Conservation (phyloP, 1,140 invertebrate species). For the Eriocheir sinensis region DNA sequence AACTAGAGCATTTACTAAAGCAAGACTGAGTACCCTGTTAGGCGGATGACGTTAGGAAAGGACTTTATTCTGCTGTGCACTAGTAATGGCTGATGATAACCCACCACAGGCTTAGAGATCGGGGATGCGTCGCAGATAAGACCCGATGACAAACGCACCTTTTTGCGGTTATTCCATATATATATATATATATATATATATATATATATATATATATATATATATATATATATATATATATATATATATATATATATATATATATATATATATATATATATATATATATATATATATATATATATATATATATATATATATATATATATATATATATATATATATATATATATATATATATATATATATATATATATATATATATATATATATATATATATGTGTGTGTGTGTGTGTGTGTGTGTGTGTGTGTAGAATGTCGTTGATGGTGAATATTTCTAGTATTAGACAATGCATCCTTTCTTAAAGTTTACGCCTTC, state of each 20-base stretch:
- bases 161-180: conserved; percentile 15
- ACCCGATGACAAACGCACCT: too few species aligned
- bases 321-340: conserved; percentile 28
- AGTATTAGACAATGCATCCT: too few species aligned
- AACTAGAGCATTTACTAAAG: too few species aligned
- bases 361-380: conserved; percentile 45
- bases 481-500: too few species aligned
- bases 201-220: conserved; percentile 40
- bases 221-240: conserved; percentile 41
- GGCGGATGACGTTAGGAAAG: too few species aligned
- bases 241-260: conserved; percentile 64
- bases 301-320: conserved; percentile 7
- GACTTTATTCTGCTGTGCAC: too few species aligned
- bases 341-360: conserved; percentile 47
- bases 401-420: not conserved
- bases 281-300: conserved; percentile 66
- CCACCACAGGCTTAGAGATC: too few species aligned
- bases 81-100: too few species aligned
- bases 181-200: conserved; percentile 57
- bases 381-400: conserved; percentile 45
- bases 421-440: not conserved
- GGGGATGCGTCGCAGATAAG: too few species aligned
- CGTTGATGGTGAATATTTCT: too few species aligned
- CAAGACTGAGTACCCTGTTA: too few species aligned
- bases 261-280: conserved; percentile 63